Evolutionary conservation across 2,797 vertebrate genomes (phyloP), one percentile per base, ranked within the genome.

Genomic region (Mormyrops attenuatus): DNA sequence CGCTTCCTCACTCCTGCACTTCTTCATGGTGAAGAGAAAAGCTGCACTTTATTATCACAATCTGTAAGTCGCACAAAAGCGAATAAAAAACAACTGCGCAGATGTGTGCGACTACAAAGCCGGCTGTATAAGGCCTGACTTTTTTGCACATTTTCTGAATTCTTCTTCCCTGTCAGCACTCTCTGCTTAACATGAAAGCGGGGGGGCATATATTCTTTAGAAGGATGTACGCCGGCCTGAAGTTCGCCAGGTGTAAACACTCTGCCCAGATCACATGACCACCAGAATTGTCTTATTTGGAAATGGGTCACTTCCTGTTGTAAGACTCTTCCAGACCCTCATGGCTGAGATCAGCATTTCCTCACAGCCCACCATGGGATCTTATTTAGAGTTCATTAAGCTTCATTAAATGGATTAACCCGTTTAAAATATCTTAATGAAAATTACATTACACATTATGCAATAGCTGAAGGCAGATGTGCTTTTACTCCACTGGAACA

Each of bases 1-100:
- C 34, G 22, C 53, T 86, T 55, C 77, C 41, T 82, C 41, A 8
- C 20, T n/a, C 91, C 92, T 93, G 92, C 91, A 90, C 93, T 93
- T 94, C 91, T 93, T 92, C 90, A 95, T 89, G 91, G 91, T 44
- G 85, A 93, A 90, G 89, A 93, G 92, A 90, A 95, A 95, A 94
- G 92, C 95, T 95, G 95, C 89, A 94, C 90, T 93, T 92, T 93
- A 96, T 95, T 95, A 95, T 90, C 93, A 89, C 90, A 88, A 93
- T 94, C 92, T 92, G 93, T 95, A 93, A 92, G 92, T 92, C 89
- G 57, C 52, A 91, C 20, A 6, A n/a, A 69, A 34, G 30, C 13
- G 5, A 52, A 55, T 69, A 91, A 80, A 34, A 73, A 89, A 69
- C 84, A 90, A 86, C 86, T 44, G n/a, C 84, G 91, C 92, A 92